Conservation (phyloP, 2,797 vertebrate genomes). For the Heterohyrax brucei region DNA sequence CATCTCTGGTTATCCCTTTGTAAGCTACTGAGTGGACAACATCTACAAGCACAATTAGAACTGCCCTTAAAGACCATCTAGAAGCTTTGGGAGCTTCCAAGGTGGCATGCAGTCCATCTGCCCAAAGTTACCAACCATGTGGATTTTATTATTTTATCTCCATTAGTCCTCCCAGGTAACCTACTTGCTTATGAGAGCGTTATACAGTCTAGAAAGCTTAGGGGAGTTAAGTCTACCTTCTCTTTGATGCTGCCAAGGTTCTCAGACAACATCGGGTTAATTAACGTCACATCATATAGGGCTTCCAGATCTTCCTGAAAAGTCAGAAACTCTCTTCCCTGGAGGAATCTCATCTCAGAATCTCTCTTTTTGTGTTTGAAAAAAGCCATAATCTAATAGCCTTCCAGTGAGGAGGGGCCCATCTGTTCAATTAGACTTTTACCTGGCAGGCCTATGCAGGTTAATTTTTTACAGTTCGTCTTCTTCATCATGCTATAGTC, state of each 20-base stretch:
- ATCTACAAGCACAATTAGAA: slow-evolving; percentile 23
- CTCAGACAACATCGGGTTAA: slow-evolving; percentile 61
- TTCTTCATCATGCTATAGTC: slow-evolving; percentile 8
- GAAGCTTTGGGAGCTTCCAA: slow-evolving; percentile 72
- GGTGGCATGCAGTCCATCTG: slow-evolving; percentile 77
- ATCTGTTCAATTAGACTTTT: slow-evolving; percentile 79
- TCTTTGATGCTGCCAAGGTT: slow-evolving; percentile 75
- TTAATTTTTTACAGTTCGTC: slow-evolving; percentile 72
- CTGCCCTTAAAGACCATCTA: slow-evolving; percentile 81
- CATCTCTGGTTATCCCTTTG: slow-evolving; percentile 60
- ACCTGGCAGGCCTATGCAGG: slow-evolving; percentile 52
- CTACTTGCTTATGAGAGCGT: slow-evolving; percentile 85
- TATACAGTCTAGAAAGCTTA: slow-evolving; percentile 78
- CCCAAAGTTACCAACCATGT: slow-evolving; percentile 82
- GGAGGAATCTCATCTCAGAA: slow-evolving; percentile 64
- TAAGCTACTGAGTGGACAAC: slow-evolving; percentile 17
- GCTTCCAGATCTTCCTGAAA: slow-evolving; percentile 67
- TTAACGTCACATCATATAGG: slow-evolving; percentile 73
- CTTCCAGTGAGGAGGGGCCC: slow-evolving; percentile 63
- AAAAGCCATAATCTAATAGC: slow-evolving; percentile 78
- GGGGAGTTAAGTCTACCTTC: slow-evolving; percentile 70
- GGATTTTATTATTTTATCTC: slow-evolving; percentile 81
- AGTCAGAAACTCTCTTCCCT: slow-evolving; percentile 63
- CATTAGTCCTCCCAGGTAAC: slow-evolving; percentile 71
- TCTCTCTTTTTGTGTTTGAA: slow-evolving; percentile 72